Conservation (phyloP, 2,888 invertebrate species). For the Cantharis nigra region DNA sequence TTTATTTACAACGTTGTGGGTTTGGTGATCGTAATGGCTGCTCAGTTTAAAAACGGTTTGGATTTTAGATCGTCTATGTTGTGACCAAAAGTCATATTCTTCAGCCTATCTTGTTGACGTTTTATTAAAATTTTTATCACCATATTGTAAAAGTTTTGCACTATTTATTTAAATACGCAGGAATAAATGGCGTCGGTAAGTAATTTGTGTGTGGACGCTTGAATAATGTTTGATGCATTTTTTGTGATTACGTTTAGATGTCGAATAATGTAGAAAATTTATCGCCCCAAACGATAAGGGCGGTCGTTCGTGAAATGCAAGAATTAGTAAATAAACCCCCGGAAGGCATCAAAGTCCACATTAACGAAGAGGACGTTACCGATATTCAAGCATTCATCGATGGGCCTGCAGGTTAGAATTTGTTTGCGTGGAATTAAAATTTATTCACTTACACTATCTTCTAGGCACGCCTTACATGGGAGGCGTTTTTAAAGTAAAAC, state of each 20-base stretch:
- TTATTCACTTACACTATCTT: slow-evolving; percentile 13
- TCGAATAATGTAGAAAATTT: slow-evolving; percentile 90
- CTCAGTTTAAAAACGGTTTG: slow-evolving; percentile 24
- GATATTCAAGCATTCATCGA: slow-evolving; percentile 92
- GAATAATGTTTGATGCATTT: background rate
- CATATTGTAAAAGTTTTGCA: background rate
- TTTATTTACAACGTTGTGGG: slow-evolving; percentile 9
- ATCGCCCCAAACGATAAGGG: slow-evolving; percentile 88
- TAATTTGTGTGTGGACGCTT: slow-evolving; percentile 7
- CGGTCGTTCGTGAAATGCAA: slow-evolving; percentile 87
- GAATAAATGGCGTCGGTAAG: slow-evolving; percentile 28
- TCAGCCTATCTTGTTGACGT: background rate
- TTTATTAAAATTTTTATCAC: background rate
- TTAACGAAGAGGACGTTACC: slow-evolving; percentile 92
- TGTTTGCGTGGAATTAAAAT: background rate
- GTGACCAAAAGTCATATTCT: slow-evolving; percentile 10
- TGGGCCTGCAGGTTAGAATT: slow-evolving; percentile 66
- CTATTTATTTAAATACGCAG: background rate
- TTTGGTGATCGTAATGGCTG: slow-evolving; percentile 26
- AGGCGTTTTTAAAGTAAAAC: slow-evolving; percentile 87
- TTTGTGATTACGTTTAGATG: slow-evolving; percentile 60
- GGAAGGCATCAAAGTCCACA: slow-evolving; percentile 86
- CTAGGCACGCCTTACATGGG: slow-evolving; percentile 87
- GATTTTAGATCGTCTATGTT: slow-evolving; percentile 4
- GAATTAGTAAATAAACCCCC: slow-evolving; percentile 81